These are phyloP conservation scores for Dynastes maya DNA, from an alignment of 2,888 invertebrate genomes.

Conservation along the genomic window DNA sequence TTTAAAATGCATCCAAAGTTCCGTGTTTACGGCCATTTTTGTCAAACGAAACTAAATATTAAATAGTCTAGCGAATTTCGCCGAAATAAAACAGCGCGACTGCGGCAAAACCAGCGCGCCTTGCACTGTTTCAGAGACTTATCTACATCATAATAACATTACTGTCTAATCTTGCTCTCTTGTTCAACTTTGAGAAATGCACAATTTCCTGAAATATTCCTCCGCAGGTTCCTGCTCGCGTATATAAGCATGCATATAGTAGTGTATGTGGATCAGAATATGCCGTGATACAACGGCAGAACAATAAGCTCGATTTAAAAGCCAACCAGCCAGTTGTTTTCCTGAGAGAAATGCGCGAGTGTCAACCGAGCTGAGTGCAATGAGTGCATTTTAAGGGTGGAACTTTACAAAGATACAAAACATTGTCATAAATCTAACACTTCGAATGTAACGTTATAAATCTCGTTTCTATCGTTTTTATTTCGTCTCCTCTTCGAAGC, in stretches of 20 bases:
- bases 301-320: constrained; percentile 54
- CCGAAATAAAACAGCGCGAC: constrained; percentile 32
- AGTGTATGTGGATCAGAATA: not conserved
- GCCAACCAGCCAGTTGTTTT: constrained; percentile 49
- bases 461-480: constrained; percentile 37
- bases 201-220: constrained; percentile 45
- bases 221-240: constrained; percentile 5
- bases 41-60: constrained; percentile 37
- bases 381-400: constrained; percentile 50
- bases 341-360: constrained; percentile 51
- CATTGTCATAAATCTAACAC: constrained; percentile 52
- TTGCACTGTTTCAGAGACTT: constrained; percentile 45
- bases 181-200: constrained; percentile 51
- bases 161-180: constrained; percentile 50
- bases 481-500: not conserved
- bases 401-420: constrained; percentile 51
- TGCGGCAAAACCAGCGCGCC: constrained; percentile 3
- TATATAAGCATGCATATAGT: not conserved
- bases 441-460: constrained; percentile 50
- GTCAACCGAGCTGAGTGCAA: constrained; percentile 52
- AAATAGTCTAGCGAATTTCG: constrained; percentile 34
- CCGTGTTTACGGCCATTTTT: constrained; percentile 33
- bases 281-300: constrained; percentile 44
- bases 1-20: constrained; percentile 37
- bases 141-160: constrained; percentile 52